Conservation (phyloP, 2,797 vertebrate species). For the Threskiornis aethiopicus region DNA sequence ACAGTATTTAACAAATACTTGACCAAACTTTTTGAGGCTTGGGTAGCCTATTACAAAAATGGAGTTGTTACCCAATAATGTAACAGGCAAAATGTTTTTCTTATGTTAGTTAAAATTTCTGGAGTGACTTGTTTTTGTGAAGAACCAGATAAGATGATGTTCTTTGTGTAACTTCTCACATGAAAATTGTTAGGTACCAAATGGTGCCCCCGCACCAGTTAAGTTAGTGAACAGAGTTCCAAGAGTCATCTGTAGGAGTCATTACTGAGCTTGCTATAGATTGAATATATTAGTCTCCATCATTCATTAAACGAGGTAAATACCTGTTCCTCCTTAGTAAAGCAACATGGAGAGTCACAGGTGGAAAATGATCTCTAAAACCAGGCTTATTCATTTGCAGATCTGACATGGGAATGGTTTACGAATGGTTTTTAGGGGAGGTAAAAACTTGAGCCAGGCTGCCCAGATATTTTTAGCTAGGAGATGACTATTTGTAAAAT, state of each 20-base stretch:
- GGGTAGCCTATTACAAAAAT: not conserved
- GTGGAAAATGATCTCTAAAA: not conserved
- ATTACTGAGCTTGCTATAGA: not conserved
- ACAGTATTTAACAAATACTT: not conserved
- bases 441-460: not conserved
- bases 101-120: not conserved
- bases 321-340: not conserved
- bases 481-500: not conserved
- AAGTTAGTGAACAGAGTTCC: not conserved
- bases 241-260: not conserved
- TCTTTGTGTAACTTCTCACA: not conserved
- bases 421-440: not conserved
- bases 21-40: not conserved
- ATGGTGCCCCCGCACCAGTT: not conserved
- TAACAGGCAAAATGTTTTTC: not conserved
- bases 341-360: not conserved
- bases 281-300: not conserved
- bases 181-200: not conserved
- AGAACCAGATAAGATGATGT: not conserved
- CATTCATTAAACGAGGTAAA: not conserved
- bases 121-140: not conserved
- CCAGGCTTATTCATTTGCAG: not conserved
- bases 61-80: not conserved
- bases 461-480: not conserved
- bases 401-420: not conserved